phyloP scores from a whole-genome alignment of 2,888 invertebrate species.

The Synergus laeviventris region DNA sequence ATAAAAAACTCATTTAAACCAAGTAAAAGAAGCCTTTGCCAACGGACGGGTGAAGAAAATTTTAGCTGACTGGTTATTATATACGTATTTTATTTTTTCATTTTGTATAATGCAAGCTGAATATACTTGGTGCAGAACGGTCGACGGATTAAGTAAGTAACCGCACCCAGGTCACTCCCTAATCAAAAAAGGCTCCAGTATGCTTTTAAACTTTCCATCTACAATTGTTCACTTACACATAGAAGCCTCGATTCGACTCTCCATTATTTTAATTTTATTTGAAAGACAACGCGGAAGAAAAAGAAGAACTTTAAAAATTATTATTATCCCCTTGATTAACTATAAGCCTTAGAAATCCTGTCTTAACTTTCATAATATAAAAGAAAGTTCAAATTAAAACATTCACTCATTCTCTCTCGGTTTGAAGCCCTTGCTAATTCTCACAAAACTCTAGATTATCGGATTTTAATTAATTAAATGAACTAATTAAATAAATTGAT shows the following conservation, averaged over 20 bases:
- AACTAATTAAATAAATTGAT: background rate
- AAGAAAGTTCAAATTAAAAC: conserved; percentile 17
- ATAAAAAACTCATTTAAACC: background rate
- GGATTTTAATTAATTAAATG: no score
- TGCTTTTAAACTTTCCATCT: conserved; percentile 32
- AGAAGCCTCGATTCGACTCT: conserved; percentile 2
- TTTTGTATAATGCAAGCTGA: conserved; percentile 19
- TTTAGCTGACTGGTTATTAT: background rate
- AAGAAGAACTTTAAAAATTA: conserved; percentile 4
- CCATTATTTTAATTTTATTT: conserved; percentile 37
- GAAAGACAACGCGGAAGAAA: background rate
- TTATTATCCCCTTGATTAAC: background rate
- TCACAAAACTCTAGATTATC: no score
- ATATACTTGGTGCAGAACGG: background rate
- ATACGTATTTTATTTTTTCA: background rate
- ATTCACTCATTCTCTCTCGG: background rate
- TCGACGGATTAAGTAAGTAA: conserved; percentile 36
- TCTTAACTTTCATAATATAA: background rate
- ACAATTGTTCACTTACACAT: background rate
- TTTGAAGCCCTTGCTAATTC: background rate
- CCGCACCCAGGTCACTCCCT: conserved; percentile 28
- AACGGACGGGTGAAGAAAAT: background rate
- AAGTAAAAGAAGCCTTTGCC: background rate
- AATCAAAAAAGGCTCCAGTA: conserved; percentile 15
- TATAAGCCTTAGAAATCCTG: background rate